These are phyloP conservation scores for Scopus umbretta DNA, from an alignment of 2,113 vertebrate species.

Conservation along the genomic window DNA sequence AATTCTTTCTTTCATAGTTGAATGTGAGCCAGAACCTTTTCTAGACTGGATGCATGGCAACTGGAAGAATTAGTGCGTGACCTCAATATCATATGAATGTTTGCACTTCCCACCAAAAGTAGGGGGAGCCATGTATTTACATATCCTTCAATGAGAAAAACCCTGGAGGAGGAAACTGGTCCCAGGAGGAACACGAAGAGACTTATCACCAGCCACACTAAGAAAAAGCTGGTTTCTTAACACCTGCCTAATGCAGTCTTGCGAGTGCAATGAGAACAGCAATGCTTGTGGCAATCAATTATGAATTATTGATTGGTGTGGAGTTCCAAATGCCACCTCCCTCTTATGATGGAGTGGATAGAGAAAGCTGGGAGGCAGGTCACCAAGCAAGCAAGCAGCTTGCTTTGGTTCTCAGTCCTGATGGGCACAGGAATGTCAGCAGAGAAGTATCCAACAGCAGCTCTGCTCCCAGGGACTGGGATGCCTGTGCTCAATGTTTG, in stretches of 20 bases:
- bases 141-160: background rate
- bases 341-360: background rate
- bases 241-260: background rate
- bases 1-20: constrained; percentile 51
- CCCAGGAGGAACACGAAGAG: background rate
- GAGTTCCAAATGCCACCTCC: background rate
- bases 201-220: background rate
- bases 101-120: background rate
- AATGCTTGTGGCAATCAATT: background rate
- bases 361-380: background rate
- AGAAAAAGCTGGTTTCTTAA: background rate
- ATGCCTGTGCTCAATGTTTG: background rate
- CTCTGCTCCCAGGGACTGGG: background rate
- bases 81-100: background rate
- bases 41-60: constrained; percentile 18
- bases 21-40: constrained; percentile 4
- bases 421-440: background rate
- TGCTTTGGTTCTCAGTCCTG: background rate
- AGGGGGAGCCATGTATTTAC: background rate
- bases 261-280: background rate
- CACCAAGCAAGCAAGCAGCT: background rate
- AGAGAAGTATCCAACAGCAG: background rate
- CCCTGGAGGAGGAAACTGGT: background rate
- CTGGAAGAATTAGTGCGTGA: background rate
- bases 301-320: rapidly evolving